Percentiles rank a stretch among this genome's conserved stretches.
Conservation (phyloP, 2,113 vertebrate species). For the Gymnobelideus leadbeateri region DNA sequence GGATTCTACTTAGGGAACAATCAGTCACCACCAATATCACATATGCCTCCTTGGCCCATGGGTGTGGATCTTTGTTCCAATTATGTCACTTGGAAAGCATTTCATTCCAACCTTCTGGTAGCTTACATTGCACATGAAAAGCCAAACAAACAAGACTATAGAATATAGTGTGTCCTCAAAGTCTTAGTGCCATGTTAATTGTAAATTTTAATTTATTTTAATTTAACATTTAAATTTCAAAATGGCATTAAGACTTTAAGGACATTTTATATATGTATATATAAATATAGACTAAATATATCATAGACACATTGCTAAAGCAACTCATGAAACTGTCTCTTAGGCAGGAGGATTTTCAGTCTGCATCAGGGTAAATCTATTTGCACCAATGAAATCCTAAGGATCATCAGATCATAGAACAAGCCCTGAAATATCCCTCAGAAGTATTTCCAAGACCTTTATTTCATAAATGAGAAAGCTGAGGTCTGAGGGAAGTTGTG, state of each 20-base stretch:
- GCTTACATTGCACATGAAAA: not conserved
- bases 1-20: not conserved
- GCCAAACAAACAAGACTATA: not conserved
- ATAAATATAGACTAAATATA: not conserved
- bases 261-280: not conserved
- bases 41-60: not conserved
- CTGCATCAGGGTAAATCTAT: not conserved
- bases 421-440: not conserved
- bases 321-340: not conserved
- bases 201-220: not conserved
- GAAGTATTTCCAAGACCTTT: not conserved
- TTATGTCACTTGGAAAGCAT: conserved; percentile 6
- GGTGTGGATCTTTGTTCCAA: not conserved
- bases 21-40: not conserved
- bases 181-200: not conserved
- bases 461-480: not conserved
- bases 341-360: not conserved
- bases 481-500: not conserved
- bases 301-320: not conserved
- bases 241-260: not conserved
- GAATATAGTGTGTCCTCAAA: not conserved
- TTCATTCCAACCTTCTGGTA: conserved; percentile 1
- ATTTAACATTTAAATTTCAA: conserved; percentile 5
- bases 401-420: not conserved
- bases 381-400: not conserved